Evolutionary conservation across 2,113 vertebrate genomes (phyloP), one percentile per base, ranked within the genome.

Genomic region (Pelmatolapia mariae): DNA sequence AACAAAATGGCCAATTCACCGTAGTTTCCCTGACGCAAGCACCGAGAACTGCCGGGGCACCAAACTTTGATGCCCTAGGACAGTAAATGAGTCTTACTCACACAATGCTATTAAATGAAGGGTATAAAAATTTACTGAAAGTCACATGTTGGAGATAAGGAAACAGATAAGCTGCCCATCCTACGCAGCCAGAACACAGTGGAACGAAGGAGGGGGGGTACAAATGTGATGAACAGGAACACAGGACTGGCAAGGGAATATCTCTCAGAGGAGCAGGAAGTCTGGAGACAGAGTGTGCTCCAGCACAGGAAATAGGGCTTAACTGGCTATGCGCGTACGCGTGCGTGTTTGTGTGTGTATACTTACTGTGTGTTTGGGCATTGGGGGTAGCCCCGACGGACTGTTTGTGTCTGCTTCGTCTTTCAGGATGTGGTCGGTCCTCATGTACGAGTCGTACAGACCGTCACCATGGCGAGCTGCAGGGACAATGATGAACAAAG

Each of bases 401-500:
- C 97, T 97, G 93, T 97, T 97, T 80, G 96, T 94, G 80, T 98
- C 90, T 53, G 95, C 87, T 53, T 98, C 97, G 82, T 98, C 96
- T 89, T 97, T 98, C 82, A 96, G 96, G 57, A 97, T 96, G 88
- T 98, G 98, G 96, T 99, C 98, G 57, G 98, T 97, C 93, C 98
- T 98, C 98, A 99, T 98, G 90, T 98, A 99, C 19, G 98, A 98
- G 94, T 99, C 98, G 76, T 98, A 99, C 1, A 99, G 96, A 89
- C 97, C 97, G 89, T 99, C 98, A n/a, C 96, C 98, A 84, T 98
- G 97, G 90, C 98, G 98, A 87, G 91, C 97, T 97, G 94, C 31
- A 8, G 57, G 79, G 82, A 86, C 59, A 66, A 81, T 85, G 29
- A 26, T 15, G 33, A 59, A 89, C 18, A 71, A 81, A 76, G 82